Evolutionary conservation across 2,113 vertebrate genomes (phyloP).

Genomic region (Catharus bicknelli): DNA sequence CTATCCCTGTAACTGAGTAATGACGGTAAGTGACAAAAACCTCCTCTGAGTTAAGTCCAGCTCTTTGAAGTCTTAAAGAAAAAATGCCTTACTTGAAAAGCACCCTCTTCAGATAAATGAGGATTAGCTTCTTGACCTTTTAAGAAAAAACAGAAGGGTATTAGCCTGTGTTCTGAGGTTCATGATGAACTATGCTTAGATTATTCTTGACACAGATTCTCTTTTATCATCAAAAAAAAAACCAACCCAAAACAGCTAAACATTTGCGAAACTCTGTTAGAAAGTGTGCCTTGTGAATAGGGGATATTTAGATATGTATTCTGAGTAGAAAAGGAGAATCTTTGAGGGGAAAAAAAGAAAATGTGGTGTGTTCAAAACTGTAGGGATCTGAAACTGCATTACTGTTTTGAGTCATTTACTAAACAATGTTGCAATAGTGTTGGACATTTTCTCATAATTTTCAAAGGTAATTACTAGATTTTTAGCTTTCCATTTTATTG

Average conservation of each 20-base stretch:
- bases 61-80: neutral
- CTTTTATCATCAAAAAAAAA: neutral
- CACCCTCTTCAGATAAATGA: neutral
- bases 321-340: neutral
- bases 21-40: neutral
- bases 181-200: accelerated
- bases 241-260: neutral
- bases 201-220: neutral
- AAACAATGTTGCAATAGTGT: neutral
- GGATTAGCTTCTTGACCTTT: neutral
- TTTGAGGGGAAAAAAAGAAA: neutral
- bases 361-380: neutral
- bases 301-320: neutral
- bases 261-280: neutral
- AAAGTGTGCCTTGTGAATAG: neutral
- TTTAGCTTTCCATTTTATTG: neutral
- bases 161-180: neutral
- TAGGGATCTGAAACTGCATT: neutral
- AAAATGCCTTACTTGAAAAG: neutral
- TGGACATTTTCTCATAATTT: neutral
- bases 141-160: neutral
- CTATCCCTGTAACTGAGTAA: neutral
- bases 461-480: neutral
- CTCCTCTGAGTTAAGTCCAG: neutral
- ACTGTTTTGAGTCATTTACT: neutral